Conservation (phyloP, 2,888 invertebrate genomes). For the Caradrina clavipalpis region DNA sequence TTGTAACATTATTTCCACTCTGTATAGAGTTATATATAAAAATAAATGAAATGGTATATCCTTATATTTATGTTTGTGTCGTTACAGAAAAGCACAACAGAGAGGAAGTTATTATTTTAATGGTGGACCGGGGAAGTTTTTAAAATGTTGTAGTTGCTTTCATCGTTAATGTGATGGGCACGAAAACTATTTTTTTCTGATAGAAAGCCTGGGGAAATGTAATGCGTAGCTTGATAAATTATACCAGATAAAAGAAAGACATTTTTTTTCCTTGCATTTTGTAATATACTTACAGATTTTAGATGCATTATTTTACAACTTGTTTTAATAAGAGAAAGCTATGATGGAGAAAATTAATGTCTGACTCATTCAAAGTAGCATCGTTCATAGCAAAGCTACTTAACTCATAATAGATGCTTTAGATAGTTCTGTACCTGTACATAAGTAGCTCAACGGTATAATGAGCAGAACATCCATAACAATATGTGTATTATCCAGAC, state of each 20-base stretch:
- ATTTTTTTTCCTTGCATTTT: slow-evolving; percentile 55
- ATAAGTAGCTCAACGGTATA: slow-evolving; percentile 6
- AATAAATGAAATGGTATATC: slow-evolving; percentile 55
- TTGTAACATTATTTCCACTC: slow-evolving; percentile 12
- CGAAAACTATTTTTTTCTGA: slow-evolving; percentile 76
- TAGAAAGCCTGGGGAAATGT: slow-evolving; percentile 67
- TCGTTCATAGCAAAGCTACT: slow-evolving; percentile 1
- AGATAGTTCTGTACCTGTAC: neutral
- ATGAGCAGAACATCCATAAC: slow-evolving; percentile 3
- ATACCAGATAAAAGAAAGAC: slow-evolving; percentile 39
- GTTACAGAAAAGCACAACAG: slow-evolving; percentile 79
- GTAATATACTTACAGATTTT: slow-evolving; percentile 25
- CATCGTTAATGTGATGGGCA: slow-evolving; percentile 84
- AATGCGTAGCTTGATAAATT: slow-evolving; percentile 59
- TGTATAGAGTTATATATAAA: slow-evolving; percentile 24
- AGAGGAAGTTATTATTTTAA: slow-evolving; percentile 88
- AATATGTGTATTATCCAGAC: neutral
- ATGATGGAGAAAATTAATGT: slow-evolving; percentile 23
- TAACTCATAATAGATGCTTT: neutral
- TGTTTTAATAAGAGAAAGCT: slow-evolving; percentile 41
- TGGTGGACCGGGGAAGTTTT: slow-evolving; percentile 83
- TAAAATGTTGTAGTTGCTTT: slow-evolving; percentile 82
- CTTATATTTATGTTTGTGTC: slow-evolving; percentile 67
- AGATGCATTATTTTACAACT: slow-evolving; percentile 35
- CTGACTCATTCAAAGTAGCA: neutral